Percentiles rank a stretch among this genome's conserved stretches.
phyloP scores from a whole-genome alignment of 1,140 invertebrate species.

The Apis mellifera region DNA sequence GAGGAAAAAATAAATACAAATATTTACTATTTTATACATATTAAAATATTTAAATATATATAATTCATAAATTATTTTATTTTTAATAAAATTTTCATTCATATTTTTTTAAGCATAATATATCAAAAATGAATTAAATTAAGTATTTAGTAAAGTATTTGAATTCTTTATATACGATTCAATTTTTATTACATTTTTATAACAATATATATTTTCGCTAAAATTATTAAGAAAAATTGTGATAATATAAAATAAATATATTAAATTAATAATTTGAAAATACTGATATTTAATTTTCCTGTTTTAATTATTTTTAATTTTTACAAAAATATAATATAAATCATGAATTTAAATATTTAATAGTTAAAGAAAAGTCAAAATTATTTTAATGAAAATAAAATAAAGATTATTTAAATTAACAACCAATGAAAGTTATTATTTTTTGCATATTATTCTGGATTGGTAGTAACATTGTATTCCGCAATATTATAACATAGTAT shows the following conservation, averaged over 20 bases:
- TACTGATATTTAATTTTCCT: neutral
- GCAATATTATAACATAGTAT: neutral
- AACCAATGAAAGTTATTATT: neutral
- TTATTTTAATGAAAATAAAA: neutral
- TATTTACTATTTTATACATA: neutral
- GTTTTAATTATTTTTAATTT: neutral
- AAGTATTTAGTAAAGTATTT: neutral
- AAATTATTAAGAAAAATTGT: neutral
- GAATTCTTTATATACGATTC: neutral
- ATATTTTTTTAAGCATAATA: neutral
- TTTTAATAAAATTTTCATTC: neutral
- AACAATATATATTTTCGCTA: neutral
- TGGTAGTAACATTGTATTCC: neutral
- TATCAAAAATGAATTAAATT: neutral
- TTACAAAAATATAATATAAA: neutral
- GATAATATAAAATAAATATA: neutral
- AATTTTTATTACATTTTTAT: neutral
- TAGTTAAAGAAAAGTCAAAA: too few relatives aligned
- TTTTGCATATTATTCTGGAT: slow-evolving; percentile 1
- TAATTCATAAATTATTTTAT: neutral
- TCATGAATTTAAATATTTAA: neutral
- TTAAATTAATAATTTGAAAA: neutral
- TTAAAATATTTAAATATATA: neutral
- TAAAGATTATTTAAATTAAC: neutral
- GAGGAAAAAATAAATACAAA: neutral